Evolutionary conservation across 2,797 vertebrate genomes (phyloP), one percentile per base, ranked within the genome.

Genomic region (Leontopithecus rosalia): DNA sequence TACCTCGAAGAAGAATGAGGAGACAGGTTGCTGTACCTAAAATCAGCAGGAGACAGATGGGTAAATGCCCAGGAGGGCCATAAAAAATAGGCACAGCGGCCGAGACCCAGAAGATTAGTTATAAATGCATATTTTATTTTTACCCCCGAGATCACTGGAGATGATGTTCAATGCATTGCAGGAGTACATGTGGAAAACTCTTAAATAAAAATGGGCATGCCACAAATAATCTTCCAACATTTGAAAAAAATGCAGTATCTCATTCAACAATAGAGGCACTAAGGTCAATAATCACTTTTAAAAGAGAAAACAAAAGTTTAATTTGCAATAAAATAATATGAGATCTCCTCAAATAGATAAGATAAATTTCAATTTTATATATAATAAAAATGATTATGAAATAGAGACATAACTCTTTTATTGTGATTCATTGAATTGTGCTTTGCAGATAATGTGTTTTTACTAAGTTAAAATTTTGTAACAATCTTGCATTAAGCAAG

Each of bases 111-210:
- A 33, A 48, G 5, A 26, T 39, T 48, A 61, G 6, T 46, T 85
- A 7, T 19, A 80, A 55, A 41, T 39, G 8, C 7, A 17, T 33
- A 39, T 22, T 55, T 73, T 7, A n/a, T 67, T 41, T 1, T 3
- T n/a, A 0, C 4, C 43, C 28, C 10, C 1, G 1, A 0, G 4
- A 64, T 46, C 72, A 43, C 8, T 70, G 75, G 30, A 75, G 46
- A 73, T 43, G 11, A 7, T 0, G 24, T 52, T 5, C 13, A 39
- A 30, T 20, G 46, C 11, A 39, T 1, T 50, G 39, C 91, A 76
- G 46, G 4, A 77, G 1, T 48, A 61, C 24, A 52, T 80, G n/a
- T 83, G 46, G 52, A 84, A 91, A 58, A 4, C 33, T 85, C 36
- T 70, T 15, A 52, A 76, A 43, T 52, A 72, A 46, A 84, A 26